These are phyloP conservation scores for Rutilus rutilus DNA, from an alignment of 2,113 vertebrate genomes.

Conservation along the genomic window DNA sequence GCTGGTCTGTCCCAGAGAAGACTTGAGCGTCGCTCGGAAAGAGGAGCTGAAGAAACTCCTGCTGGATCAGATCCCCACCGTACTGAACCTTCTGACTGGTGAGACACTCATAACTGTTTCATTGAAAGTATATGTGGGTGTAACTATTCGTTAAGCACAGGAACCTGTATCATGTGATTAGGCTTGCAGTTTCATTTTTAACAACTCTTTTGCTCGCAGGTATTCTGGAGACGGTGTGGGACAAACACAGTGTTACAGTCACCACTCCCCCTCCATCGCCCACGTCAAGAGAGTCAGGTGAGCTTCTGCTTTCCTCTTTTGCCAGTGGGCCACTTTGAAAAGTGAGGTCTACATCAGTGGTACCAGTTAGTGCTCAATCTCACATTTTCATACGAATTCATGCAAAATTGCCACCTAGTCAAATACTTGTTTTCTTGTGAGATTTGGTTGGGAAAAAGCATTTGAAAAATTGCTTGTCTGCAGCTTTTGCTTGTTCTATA, in stretches of 20 bases:
- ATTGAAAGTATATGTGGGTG: not conserved
- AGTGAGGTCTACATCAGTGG: not conserved
- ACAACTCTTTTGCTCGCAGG: constrained; percentile 71
- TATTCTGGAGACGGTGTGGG: constrained; percentile 96
- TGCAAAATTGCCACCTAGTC: no score
- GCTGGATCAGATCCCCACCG: constrained; percentile 93
- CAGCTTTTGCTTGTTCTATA: not conserved
- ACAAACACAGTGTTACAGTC: constrained; percentile 93
- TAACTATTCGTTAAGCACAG: not conserved
- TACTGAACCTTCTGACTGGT: constrained; percentile 94
- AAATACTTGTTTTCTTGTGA: no score
- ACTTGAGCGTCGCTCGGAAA: constrained; percentile 92
- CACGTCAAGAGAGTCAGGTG: constrained; percentile 92
- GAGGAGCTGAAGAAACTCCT: constrained; percentile 95
- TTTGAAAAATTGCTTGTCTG: not conserved
- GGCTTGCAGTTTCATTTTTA: not conserved
- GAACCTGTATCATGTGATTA: not conserved
- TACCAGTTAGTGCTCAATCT: not conserved
- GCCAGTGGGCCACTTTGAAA: not conserved
- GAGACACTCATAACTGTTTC: constrained; percentile 23
- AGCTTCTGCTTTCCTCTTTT: constrained; percentile 53
- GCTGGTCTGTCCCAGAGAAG: constrained; percentile 94
- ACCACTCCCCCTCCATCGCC: constrained; percentile 96
- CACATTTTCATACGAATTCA: no score
- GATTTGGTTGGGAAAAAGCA: not conserved